Evolutionary conservation across 2,113 vertebrate genomes (phyloP).

Genomic region (Tragelaphus scriptus): DNA sequence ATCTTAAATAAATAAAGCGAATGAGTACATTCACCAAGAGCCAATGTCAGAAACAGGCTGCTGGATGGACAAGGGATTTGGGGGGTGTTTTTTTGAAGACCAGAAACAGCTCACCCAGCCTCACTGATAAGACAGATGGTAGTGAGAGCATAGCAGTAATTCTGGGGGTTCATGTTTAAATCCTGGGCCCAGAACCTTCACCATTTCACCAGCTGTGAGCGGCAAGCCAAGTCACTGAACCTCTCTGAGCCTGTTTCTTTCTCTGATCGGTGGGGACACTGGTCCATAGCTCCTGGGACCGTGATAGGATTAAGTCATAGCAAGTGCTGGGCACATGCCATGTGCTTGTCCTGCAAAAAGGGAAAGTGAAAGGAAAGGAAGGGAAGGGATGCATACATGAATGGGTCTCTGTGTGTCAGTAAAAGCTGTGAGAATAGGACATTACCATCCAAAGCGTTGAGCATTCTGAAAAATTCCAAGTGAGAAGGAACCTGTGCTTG

Average conservation of each 20-base stretch:
- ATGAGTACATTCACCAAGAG: background rate
- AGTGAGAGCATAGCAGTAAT: background rate
- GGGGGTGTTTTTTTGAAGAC: background rate
- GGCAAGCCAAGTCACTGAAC: background rate
- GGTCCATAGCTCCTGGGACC: background rate
- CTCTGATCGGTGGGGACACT: background rate
- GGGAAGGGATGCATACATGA: fast-evolving
- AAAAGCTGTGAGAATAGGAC: background rate
- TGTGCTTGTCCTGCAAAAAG: background rate
- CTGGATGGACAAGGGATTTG: background rate
- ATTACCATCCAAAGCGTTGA: background rate
- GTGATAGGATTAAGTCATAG: background rate
- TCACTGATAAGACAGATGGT: background rate
- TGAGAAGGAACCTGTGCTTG: background rate
- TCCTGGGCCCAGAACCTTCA: background rate
- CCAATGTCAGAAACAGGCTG: background rate
- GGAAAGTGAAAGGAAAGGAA: background rate
- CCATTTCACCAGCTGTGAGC: background rate
- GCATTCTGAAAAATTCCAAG: background rate
- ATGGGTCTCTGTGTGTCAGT: too few relatives aligned
- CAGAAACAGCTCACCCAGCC: background rate
- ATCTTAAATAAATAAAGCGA: background rate
- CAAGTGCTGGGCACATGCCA: too few relatives aligned
- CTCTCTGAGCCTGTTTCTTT: background rate
- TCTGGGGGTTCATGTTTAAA: background rate